phyloP scores from a whole-genome alignment of 2,888 invertebrate species.

The Strigamia crassipes region DNA sequence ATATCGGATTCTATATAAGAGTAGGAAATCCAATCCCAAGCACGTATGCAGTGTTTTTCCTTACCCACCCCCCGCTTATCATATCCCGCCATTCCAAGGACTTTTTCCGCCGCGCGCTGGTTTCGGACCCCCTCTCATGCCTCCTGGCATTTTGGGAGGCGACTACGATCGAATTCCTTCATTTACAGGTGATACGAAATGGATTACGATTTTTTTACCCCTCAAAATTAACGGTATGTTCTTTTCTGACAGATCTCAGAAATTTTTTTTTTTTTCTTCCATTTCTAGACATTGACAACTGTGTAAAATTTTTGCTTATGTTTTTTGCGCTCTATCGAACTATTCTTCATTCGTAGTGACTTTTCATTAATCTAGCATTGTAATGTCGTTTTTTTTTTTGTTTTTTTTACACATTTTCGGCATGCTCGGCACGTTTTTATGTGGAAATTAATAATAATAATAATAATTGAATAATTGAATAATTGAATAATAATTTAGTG shows the following conservation, averaged over 20 bases:
- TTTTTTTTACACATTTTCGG: no score
- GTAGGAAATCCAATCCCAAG: not conserved
- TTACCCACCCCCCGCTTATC: slow-evolving; percentile 25
- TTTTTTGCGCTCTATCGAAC: not conserved
- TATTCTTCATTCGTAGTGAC: not conserved
- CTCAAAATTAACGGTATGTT: slow-evolving; percentile 23
- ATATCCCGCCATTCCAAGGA: slow-evolving; percentile 41
- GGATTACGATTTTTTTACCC: slow-evolving; percentile 30
- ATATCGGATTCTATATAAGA: slow-evolving; percentile 36
- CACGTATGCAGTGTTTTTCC: slow-evolving; percentile 20
- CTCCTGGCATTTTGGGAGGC: slow-evolving; percentile 31
- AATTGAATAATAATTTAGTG: no score
- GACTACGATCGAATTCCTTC: slow-evolving; percentile 31
- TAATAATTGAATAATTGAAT: no score
- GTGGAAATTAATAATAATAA: no score
- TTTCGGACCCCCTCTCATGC: slow-evolving; percentile 34
- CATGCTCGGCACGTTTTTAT: not conserved
- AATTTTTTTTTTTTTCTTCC: not conserved
- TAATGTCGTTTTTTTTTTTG: no score
- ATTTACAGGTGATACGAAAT: slow-evolving; percentile 37
- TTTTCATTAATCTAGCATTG: no score
- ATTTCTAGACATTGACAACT: not conserved
- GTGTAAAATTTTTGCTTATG: not conserved
- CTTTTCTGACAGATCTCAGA: not conserved
- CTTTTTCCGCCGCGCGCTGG: slow-evolving; percentile 5